phyloP scores from a whole-genome alignment of 2,888 invertebrate species.

The Adelphocoris suturalis region DNA sequence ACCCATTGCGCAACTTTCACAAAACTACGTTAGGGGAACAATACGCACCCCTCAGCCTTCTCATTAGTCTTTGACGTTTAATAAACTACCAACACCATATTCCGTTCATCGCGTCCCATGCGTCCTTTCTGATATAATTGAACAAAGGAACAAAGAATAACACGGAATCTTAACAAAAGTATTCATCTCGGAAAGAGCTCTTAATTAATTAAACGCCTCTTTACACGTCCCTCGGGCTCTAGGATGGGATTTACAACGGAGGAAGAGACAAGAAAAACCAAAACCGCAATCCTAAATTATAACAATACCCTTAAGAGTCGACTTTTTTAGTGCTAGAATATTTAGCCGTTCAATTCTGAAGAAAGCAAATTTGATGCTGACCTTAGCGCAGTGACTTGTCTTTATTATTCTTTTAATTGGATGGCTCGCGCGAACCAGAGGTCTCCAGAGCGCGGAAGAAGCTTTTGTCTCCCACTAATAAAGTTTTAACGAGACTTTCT shows the following conservation, averaged over 20 bases:
- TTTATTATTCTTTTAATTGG: conserved; percentile 65
- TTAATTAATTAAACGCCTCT: conserved; percentile 28
- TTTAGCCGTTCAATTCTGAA: conserved; percentile 29
- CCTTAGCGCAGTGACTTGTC: not conserved
- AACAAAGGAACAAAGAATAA: not conserved
- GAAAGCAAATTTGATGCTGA: conserved; percentile 54
- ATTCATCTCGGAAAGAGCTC: not conserved
- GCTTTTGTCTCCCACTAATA: conserved; percentile 57
- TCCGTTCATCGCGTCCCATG: not conserved
- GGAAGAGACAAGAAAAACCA: not conserved
- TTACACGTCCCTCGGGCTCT: not conserved
- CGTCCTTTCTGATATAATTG: not conserved
- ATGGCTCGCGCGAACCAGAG: conserved; percentile 58
- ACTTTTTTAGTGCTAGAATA: conserved; percentile 42
- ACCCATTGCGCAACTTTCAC: too few relatives aligned
- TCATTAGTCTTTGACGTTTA: not conserved
- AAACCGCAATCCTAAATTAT: conserved; percentile 48
- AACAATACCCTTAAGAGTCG: conserved; percentile 20
- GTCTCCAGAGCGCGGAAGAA: conserved; percentile 10
- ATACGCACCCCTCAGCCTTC: not conserved
- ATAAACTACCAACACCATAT: not conserved
- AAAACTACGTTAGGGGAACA: too few relatives aligned
- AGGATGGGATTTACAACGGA: not conserved
- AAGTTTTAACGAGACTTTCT: conserved; percentile 66
- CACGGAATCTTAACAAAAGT: not conserved